Conservation (phyloP, 2,888 invertebrate genomes). For the Heliconius ismenius region DNA sequence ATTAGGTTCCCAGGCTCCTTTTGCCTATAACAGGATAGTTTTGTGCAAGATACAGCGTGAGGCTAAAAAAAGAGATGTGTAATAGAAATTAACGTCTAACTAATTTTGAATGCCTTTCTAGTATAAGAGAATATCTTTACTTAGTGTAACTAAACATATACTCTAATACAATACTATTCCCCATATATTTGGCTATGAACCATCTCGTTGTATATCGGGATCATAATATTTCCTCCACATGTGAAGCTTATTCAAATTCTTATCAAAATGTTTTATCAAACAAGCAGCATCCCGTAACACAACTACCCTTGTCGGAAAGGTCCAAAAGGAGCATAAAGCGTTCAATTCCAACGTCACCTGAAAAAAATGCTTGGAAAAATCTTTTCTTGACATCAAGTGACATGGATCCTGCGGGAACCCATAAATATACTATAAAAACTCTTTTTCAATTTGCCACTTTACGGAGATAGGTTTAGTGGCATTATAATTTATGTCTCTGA, state of each 20-base stretch:
- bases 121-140: too few species aligned
- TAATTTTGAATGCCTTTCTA: too few species aligned
- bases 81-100: too few species aligned
- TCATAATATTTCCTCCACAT: slow-evolving; percentile 20
- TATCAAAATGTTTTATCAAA: slow-evolving; percentile 28
- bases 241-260: slow-evolving; percentile 23
- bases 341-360: slow-evolving; percentile 35
- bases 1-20: neutral
- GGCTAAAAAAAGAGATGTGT: neutral
- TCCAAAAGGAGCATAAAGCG: slow-evolving; percentile 30
- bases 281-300: slow-evolving; percentile 28
- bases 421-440: slow-evolving; percentile 68
- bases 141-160: too few species aligned
- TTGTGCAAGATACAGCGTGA: neutral
- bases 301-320: slow-evolving; percentile 31
- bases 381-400: slow-evolving; percentile 51
- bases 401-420: slow-evolving; percentile 53
- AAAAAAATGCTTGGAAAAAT: slow-evolving; percentile 47
- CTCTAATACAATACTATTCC: neutral
- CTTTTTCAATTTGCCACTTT: slow-evolving; percentile 69
- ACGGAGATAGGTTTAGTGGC: slow-evolving; percentile 46
- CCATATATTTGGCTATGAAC: neutral
- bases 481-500: slow-evolving; percentile 50
- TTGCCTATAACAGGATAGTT: neutral
- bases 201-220: neutral